These are phyloP conservation scores for Bradypodion pumilum DNA, from an alignment of 2,797 vertebrate species.

Conservation along the genomic window DNA sequence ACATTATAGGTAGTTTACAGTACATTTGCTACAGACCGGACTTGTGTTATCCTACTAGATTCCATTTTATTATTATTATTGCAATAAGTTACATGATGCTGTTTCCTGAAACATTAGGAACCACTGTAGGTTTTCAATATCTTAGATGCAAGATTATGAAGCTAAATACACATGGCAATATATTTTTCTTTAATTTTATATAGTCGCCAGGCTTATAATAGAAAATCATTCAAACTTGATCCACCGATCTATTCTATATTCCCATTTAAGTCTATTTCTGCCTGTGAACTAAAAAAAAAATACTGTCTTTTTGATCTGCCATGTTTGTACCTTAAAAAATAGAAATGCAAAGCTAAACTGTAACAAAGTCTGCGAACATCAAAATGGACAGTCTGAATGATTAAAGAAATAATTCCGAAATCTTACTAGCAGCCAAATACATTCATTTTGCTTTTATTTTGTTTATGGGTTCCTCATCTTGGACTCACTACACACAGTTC, in stretches of 20 bases:
- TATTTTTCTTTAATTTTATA: background rate
- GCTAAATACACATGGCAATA: fast-evolving
- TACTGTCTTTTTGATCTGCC: background rate
- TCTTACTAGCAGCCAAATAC: background rate
- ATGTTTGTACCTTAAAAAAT: background rate
- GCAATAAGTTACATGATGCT: no score
- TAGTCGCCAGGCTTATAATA: no score
- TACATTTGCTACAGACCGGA: background rate
- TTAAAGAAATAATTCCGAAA: background rate
- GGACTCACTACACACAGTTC: constrained; percentile 17
- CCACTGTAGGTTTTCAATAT: background rate
- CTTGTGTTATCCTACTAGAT: background rate
- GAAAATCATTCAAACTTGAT: background rate
- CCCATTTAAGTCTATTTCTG: background rate
- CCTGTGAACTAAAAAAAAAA: no score
- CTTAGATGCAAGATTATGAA: background rate
- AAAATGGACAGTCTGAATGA: background rate
- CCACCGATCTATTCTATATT: no score
- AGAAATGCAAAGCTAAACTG: background rate
- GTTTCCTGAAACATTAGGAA: background rate
- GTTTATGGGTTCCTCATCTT: background rate
- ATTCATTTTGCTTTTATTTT: background rate
- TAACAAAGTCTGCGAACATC: background rate
- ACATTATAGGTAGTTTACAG: background rate
- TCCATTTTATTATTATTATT: background rate